Evolutionary conservation across 2,888 invertebrate genomes (phyloP), one percentile per base, ranked within the genome.

Genomic region (Archips crataeganus): DNA sequence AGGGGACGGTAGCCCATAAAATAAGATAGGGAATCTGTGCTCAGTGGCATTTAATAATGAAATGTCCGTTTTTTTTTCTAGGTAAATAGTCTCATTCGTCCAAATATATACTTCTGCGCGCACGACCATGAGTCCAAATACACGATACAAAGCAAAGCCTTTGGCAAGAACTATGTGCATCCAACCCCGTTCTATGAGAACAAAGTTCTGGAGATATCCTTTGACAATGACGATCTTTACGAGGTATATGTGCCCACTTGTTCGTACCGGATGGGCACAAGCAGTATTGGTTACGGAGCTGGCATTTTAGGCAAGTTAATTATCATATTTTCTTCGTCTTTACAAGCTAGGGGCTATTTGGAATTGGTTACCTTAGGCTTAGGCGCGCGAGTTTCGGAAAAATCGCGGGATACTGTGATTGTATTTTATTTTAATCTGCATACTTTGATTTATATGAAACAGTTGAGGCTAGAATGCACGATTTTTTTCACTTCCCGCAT

Each of bases 221-320:
- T 85, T 5, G 78, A 82, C 2, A 80, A 83, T 0, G 82, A 87
- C 13, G 78, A 87, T 23, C 85, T 96, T 75, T 95, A 96, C 81
- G 99, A 99, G 94, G 95, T 99, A 65, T 96, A 97, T 88, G 97
- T 98, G 78, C 99, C 99, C 2, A 99, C 99, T 0, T 98, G 98
- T 85, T 99, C 98, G 0, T 99, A 99, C 88, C 96, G 99, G 81
- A 99, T 99, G 99, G 99, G 99, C 0, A 98, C 97, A 32, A 87
- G 90, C 3, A 94, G 97, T 78, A 98, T 98, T 89, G 99, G 99
- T 2, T 98, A 97, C 89, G 98, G 98, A 49, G 96, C 96, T 77
- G 97, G 97, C 9, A 92, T 98, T 70, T 90, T 98, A 79, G 97
- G 98, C 97, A 93, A 90, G 82, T 82, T 39, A 65, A n/a, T 32